Conservation (phyloP, 2,888 invertebrate genomes). For the Oligia strigilis region DNA sequence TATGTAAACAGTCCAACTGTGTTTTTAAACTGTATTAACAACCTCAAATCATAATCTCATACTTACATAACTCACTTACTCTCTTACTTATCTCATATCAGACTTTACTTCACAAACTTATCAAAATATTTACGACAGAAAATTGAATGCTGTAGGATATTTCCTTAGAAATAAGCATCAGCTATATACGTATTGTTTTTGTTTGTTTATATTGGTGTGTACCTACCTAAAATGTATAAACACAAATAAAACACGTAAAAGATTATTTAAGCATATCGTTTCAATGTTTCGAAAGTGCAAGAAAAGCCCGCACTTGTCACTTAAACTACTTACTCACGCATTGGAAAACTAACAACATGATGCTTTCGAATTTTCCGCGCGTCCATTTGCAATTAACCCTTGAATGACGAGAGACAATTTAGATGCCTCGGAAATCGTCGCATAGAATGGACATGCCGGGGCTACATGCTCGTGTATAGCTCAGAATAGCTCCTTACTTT, state of each 20-base stretch:
- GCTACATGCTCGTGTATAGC: constrained; percentile 48
- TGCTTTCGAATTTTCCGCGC: constrained; percentile 65
- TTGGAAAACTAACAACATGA: constrained; percentile 52
- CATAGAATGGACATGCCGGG: constrained; percentile 56
- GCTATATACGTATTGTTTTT: not conserved
- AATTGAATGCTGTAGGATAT: too few relatives aligned
- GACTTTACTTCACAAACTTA: too few relatives aligned
- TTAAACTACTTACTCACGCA: constrained; percentile 43
- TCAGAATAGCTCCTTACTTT: constrained; percentile 39
- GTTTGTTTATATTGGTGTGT: not conserved
- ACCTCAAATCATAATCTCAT: too few relatives aligned
- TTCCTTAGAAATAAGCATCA: not conserved
- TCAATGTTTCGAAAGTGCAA: constrained; percentile 13
- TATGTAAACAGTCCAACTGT: not conserved
- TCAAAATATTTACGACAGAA: not conserved
- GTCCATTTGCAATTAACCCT: constrained; percentile 67
- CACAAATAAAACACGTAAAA: not conserved
- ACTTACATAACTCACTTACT: too few relatives aligned
- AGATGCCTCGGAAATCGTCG: constrained; percentile 68
- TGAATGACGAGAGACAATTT: constrained; percentile 64
- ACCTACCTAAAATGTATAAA: not conserved
- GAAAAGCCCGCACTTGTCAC: constrained; percentile 34
- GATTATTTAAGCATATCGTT: not conserved
- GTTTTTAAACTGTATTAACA: not conserved
- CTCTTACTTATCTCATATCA: too few relatives aligned